Base-by-base conservation (phyloP, 1,140 invertebrate genomes). In the Brevipalpus yothersi region DNA sequence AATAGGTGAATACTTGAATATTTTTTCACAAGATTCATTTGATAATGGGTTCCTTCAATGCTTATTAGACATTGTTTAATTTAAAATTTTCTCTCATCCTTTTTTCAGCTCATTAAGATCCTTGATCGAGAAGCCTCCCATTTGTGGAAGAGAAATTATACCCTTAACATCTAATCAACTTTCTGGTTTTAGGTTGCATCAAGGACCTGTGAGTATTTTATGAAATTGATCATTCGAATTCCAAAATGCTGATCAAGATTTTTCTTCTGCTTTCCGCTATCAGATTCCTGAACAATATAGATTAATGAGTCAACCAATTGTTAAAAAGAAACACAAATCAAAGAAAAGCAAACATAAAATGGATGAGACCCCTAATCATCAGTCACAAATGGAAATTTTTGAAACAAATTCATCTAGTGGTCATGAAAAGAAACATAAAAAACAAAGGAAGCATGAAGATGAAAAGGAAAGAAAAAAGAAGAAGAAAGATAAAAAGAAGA, bases 51-150 rank as follows among this genome's bases (percentile, higher is more conserved):
- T 31, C 5, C 31, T 39, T 31, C 12, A 40, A 51, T 43, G 23
- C n/a, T 19, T 55, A 15, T 43, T n/a, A n/a, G n/a, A n/a, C n/a
- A n/a, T n/a, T n/a, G n/a, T n/a, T n/a, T n/a, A n/a, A n/a, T n/a
- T 19, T 39, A 31, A 17, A 43, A 51, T 58, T 55, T 31, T 31
- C 31, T 31, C 31, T 5, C 2, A 31, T 31, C 31, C 31, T 31
- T 31, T 17, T 3, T 41, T 55, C 53, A 93, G 88, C 73, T 92
- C 88, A 21, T 72, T 97, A 60, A 78, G 88, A 58, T 90, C 86
- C 61, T 80, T 98, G 2, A 94, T 97, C 70, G 93, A 96, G 63
- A 96, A 96, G 72, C 89, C 91, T 41, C 92, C 92, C 9, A 93
- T 96, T 64, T 83, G 82, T 56, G 89, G 88, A 2, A 97, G 96